Conservation (phyloP, 2,888 invertebrate species). For the Pristionchus exspectatus region DNA sequence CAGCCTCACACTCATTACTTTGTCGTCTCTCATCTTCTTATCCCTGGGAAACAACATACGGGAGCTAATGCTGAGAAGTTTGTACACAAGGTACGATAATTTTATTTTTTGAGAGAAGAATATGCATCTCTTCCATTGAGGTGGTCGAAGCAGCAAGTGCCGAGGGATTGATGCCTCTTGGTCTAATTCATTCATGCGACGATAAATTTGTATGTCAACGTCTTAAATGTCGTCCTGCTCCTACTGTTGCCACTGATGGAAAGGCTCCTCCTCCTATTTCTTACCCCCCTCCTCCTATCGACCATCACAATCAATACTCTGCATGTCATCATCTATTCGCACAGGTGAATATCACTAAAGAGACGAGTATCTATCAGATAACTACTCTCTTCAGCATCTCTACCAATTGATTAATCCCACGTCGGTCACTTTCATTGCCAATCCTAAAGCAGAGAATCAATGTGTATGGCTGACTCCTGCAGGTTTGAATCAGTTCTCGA, state of each 20-base stretch:
- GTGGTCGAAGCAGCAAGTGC: background rate
- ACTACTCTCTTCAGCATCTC: slow-evolving; percentile 14
- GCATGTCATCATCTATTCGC: slow-evolving; percentile 45
- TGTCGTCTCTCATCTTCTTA: slow-evolving; percentile 49
- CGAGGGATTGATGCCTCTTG: slow-evolving; percentile 33
- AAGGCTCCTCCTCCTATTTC: background rate
- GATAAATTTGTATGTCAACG: slow-evolving; percentile 11
- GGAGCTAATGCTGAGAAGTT: background rate
- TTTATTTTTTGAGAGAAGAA: background rate
- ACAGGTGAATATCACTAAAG: background rate
- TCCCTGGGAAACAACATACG: slow-evolving; percentile 24
- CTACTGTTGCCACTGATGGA: background rate
- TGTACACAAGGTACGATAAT: background rate
- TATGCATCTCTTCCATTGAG: background rate
- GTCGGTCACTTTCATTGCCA: background rate
- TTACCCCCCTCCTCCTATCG: background rate
- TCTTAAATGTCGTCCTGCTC: background rate
- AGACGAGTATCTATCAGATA: background rate
- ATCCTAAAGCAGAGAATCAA: background rate
- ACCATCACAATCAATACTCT: slow-evolving; percentile 7
- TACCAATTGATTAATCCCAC: background rate
- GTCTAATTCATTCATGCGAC: slow-evolving; percentile 27
- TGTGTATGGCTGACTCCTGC: slow-evolving; percentile 33
- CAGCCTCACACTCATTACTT: slow-evolving; percentile 25
- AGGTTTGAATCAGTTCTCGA: slow-evolving; percentile 21